A percentile compares a stretch with the other conserved stretches of the same genome.
phyloP scores from a whole-genome alignment of 2,888 invertebrate genomes.

The Dynastes hyllus region DNA sequence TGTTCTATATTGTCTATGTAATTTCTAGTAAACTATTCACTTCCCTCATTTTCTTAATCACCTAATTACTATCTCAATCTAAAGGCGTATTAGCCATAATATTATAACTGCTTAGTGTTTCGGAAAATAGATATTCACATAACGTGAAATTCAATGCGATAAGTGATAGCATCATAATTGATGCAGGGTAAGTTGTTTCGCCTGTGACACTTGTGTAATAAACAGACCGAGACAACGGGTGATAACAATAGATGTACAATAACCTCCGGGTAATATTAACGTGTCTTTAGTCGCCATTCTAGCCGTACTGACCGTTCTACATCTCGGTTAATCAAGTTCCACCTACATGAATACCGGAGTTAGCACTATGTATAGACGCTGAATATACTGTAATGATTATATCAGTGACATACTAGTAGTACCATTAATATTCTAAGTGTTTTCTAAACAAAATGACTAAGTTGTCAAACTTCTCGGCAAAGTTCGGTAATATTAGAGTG shows the following conservation, averaged over 20 bases:
- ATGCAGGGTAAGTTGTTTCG: constrained; percentile 21
- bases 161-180: constrained; percentile 22
- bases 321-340: constrained; percentile 22
- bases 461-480: too few relatives aligned
- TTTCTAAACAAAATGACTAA: too few relatives aligned
- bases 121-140: not conserved
- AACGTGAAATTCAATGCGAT: constrained; percentile 10
- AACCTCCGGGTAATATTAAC: constrained; percentile 28
- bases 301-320: constrained; percentile 14
- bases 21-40: too few relatives aligned
- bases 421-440: not conserved
- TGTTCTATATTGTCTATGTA: too few relatives aligned
- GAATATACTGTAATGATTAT: not conserved
- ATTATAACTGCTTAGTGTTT: not conserved
- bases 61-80: not conserved
- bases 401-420: not conserved
- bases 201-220: constrained; percentile 21
- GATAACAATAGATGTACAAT: constrained; percentile 32
- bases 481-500: too few relatives aligned
- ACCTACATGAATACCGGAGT: not conserved
- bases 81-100: not conserved
- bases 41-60: not conserved
- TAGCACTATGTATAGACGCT: not conserved
- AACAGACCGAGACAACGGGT: constrained; percentile 30
- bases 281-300: constrained; percentile 14